Evolutionary conservation across 2,113 vertebrate genomes (phyloP).

Genomic region (Cololabis saira): DNA sequence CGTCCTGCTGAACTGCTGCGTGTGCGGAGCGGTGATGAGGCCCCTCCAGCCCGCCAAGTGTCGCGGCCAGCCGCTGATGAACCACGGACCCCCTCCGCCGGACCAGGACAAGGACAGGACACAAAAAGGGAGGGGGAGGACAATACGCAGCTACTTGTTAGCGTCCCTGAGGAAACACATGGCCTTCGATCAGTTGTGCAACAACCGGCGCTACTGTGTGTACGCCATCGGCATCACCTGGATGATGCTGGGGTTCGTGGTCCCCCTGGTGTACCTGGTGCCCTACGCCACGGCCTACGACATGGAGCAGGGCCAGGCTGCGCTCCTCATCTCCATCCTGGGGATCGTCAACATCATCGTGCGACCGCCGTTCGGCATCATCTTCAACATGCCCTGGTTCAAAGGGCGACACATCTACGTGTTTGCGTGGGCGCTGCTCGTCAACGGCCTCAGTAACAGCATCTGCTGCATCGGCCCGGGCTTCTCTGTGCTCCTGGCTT

Average conservation of each 20-base stretch:
- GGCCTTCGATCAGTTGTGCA: slow-evolving; percentile 89
- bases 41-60: slow-evolving; percentile 74
- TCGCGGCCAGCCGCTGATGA: slow-evolving; percentile 51
- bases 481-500: slow-evolving; percentile 84
- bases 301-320: slow-evolving; percentile 84
- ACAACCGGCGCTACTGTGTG: slow-evolving; percentile 84
- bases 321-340: slow-evolving; percentile 87
- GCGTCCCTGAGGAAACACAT: slow-evolving; percentile 80
- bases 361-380: slow-evolving; percentile 83
- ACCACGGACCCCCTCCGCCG: slow-evolving; percentile 24
- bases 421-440: slow-evolving; percentile 80
- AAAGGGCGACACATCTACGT: slow-evolving; percentile 85
- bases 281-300: slow-evolving; percentile 84
- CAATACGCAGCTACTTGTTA: slow-evolving; percentile 7
- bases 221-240: slow-evolving; percentile 86
- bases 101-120: slow-evolving; percentile 22
- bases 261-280: slow-evolving; percentile 90
- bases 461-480: slow-evolving; percentile 82
- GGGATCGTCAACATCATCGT: slow-evolving; percentile 91
- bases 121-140: slow-evolving; percentile 6
- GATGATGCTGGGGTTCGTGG: slow-evolving; percentile 89
- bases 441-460: slow-evolving; percentile 90
- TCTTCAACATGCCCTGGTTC: slow-evolving; percentile 81
- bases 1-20: slow-evolving; percentile 89
- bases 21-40: slow-evolving; percentile 92